Percentiles rank a stretch among this genome's conserved stretches.
Evolutionary conservation across 30 jellyfish, hydroid and myxozoan genomes (phyloP).

Genomic region (Turritopsis rubra): DNA sequence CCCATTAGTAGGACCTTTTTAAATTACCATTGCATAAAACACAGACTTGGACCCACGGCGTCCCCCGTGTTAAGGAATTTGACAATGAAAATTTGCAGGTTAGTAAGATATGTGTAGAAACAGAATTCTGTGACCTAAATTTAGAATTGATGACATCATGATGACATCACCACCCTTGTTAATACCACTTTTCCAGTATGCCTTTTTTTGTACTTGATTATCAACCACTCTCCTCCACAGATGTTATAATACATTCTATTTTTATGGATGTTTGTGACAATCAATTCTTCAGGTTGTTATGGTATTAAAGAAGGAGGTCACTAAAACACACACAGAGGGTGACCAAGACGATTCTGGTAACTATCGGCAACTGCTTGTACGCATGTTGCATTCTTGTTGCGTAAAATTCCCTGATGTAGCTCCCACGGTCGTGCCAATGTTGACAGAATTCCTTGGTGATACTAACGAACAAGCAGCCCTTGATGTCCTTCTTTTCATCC

Average conservation of each 20-base stretch:
- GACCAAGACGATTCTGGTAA: conserved; percentile 91
- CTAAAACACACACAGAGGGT: conserved; percentile 93
- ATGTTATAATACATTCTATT: not conserved
- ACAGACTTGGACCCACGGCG: too few relatives aligned
- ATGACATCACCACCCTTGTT: too few relatives aligned
- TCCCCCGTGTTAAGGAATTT: too few relatives aligned
- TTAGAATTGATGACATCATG: too few relatives aligned
- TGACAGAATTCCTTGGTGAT: conserved; percentile 96
- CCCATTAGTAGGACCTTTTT: too few relatives aligned
- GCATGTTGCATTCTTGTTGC: conserved; percentile 95
- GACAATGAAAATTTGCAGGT: too few relatives aligned
- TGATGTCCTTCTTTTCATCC: conserved; percentile 76
- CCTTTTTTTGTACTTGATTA: not conserved
- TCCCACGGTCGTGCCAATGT: conserved; percentile 97
- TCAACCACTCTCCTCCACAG: not conserved
- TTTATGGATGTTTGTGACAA: too few relatives aligned
- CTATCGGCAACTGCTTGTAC: conserved; percentile 91
- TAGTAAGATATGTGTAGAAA: too few relatives aligned
- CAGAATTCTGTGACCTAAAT: too few relatives aligned
- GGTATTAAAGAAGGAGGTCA: conserved; percentile 92
- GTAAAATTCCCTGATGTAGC: conserved; percentile 97
- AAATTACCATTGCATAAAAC: too few relatives aligned
- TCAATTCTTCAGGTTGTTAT: conserved; percentile 72
- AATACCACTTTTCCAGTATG: too few relatives aligned
- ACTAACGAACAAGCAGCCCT: conserved; percentile 97